These are phyloP conservation scores for Julus scanicus DNA, from an alignment of 2,888 invertebrate species.

Conservation along the genomic window DNA sequence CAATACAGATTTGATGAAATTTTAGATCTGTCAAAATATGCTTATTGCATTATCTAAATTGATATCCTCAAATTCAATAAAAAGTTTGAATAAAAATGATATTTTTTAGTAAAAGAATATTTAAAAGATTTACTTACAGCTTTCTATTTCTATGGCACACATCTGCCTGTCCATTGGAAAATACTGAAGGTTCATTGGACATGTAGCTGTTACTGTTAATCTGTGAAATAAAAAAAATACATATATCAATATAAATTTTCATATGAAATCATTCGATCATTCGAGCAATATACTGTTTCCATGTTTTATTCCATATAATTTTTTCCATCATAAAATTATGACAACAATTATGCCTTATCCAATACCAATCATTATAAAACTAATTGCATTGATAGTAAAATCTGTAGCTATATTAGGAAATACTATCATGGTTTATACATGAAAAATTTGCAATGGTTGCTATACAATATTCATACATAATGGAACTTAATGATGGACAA, in stretches of 20 bases:
- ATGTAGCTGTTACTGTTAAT: slow-evolving; percentile 93
- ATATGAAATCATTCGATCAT: background rate
- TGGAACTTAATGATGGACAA: too few species aligned
- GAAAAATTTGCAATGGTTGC: too few species aligned
- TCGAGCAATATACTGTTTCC: too few species aligned
- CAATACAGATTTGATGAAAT: background rate
- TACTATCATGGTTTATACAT: too few species aligned
- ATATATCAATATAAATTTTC: background rate
- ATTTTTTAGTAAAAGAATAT: background rate
- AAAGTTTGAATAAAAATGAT: background rate
- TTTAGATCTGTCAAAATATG: background rate
- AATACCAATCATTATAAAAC: too few species aligned
- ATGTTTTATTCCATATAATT: too few species aligned
- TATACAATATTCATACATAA: too few species aligned
- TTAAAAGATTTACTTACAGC: slow-evolving; percentile 85
- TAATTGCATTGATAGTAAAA: too few species aligned
- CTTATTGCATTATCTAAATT: background rate
- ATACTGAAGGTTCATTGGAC: slow-evolving; percentile 95
- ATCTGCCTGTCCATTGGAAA: slow-evolving; percentile 96
- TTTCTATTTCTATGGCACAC: slow-evolving; percentile 95
- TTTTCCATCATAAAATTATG: too few species aligned
- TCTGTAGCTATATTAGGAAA: too few species aligned
- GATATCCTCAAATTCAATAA: background rate
- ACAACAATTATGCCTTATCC: too few species aligned
- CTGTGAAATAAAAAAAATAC: slow-evolving; percentile 71